Percentiles rank a stretch among this genome's conserved stretches.
Conservation (phyloP, 2,797 vertebrate genomes). For the Phylloscopus collybita region DNA sequence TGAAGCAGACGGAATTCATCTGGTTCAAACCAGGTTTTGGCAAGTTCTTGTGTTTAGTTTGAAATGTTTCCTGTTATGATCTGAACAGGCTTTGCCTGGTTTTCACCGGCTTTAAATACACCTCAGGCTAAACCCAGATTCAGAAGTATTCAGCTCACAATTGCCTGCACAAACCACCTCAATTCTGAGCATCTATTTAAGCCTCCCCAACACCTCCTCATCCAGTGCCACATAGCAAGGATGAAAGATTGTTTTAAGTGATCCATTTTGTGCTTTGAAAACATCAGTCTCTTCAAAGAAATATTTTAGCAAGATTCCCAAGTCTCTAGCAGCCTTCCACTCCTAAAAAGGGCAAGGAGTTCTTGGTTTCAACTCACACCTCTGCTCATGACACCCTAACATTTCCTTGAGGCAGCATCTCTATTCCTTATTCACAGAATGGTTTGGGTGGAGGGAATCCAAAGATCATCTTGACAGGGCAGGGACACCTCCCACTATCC, state of each 20-base stretch:
- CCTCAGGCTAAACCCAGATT: neutral
- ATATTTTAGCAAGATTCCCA: neutral
- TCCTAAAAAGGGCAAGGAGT: accelerated
- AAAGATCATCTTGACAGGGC: neutral
- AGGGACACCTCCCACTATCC: accelerated
- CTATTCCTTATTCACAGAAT: neutral
- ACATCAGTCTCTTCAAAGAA: neutral
- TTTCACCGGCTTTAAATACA: neutral
- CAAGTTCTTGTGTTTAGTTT: neutral
- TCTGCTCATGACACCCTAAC: accelerated
- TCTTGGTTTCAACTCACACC: neutral
- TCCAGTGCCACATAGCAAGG: neutral
- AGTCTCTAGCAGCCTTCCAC: neutral
- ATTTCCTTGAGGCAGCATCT: neutral
- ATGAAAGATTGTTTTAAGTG: accelerated
- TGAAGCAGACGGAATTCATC: neutral
- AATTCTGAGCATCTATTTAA: neutral
- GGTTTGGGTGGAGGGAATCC: neutral
- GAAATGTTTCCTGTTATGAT: neutral
- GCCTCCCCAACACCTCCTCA: neutral
- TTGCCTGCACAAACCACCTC: neutral
- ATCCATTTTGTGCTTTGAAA: neutral
- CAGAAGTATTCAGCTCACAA: neutral
- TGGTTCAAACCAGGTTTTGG: neutral
- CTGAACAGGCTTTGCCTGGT: neutral